A percentile compares a stretch with the other conserved stretches of the same genome.
Conservation (phyloP, 2,797 vertebrate species). For the Enoplosus armatus region DNA sequence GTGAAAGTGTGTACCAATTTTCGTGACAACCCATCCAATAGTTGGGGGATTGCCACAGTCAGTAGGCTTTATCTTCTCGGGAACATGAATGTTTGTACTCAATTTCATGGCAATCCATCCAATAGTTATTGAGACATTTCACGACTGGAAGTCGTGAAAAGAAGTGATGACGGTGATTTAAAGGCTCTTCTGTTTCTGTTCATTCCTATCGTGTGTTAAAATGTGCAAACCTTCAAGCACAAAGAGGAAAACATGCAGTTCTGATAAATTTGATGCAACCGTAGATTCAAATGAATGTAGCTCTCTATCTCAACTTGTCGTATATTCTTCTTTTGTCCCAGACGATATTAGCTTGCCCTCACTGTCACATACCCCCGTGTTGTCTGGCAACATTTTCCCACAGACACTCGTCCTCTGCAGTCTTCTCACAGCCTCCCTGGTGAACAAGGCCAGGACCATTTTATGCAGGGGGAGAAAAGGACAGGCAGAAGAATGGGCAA, state of each 20-base stretch:
- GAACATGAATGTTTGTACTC: background rate
- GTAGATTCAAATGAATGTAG: background rate
- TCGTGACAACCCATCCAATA: background rate
- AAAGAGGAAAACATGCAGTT: background rate
- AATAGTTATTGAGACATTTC: background rate
- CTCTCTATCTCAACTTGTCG: background rate
- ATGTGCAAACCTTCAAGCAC: background rate
- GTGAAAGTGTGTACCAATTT: no score
- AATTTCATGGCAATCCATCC: background rate
- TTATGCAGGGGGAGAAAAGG: conserved; percentile 67
- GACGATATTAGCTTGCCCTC: conserved; percentile 50
- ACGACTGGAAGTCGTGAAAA: background rate
- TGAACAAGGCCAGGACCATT: conserved; percentile 70
- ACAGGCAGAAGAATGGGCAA: conserved; percentile 66
- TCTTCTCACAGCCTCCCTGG: conserved; percentile 78
- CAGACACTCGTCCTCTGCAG: conserved; percentile 68
- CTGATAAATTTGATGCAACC: background rate
- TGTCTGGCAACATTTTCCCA: conserved; percentile 84
- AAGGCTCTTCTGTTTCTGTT: background rate
- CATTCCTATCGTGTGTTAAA: background rate
- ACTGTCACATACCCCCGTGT: conserved; percentile 68
- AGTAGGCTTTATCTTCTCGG: background rate
- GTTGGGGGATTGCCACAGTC: background rate
- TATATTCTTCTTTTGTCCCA: conserved; percentile 21
- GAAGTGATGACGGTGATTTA: background rate